A percentile compares a stretch with the other conserved stretches of the same genome.
Conservation (phyloP, 2,888 invertebrate genomes). For the Cremastinae sp. region DNA sequence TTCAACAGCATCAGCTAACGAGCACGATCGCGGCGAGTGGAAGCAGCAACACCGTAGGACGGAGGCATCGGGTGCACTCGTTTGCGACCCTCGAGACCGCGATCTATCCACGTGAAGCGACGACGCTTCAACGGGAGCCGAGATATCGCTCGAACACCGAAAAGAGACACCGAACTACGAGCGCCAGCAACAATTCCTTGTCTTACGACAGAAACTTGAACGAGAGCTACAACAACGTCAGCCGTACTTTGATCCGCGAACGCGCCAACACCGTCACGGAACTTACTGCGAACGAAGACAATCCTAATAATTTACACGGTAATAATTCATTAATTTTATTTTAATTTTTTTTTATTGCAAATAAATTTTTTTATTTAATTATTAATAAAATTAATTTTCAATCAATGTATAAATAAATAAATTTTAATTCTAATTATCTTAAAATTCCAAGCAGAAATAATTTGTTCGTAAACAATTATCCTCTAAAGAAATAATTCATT, state of each 20-base stretch:
- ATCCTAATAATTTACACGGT: slow-evolving; percentile 40
- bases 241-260: slow-evolving; percentile 75
- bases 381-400: background rate
- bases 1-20: slow-evolving; percentile 74
- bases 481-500: no score
- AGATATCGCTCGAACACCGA: slow-evolving; percentile 65
- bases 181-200: slow-evolving; percentile 56
- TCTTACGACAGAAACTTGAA: slow-evolving; percentile 67
- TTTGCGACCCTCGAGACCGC: slow-evolving; percentile 74
- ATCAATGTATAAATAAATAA: background rate
- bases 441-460: no score
- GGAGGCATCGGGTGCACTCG: slow-evolving; percentile 72
- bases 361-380: background rate
- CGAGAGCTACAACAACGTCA: slow-evolving; percentile 73
- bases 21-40: slow-evolving; percentile 67
- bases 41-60: slow-evolving; percentile 68
- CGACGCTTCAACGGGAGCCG: slow-evolving; percentile 65
- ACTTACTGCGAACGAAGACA: slow-evolving; percentile 29
- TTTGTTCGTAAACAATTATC: no score
- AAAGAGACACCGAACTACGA: slow-evolving; percentile 60
- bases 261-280: slow-evolving; percentile 63
- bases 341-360: background rate
- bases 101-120: slow-evolving; percentile 69
- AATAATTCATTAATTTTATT: slow-evolving; percentile 8
- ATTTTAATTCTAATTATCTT: background rate